Evolutionary conservation across 2,113 vertebrate species (phyloP).

Genomic region (Plestiodon gilberti): DNA sequence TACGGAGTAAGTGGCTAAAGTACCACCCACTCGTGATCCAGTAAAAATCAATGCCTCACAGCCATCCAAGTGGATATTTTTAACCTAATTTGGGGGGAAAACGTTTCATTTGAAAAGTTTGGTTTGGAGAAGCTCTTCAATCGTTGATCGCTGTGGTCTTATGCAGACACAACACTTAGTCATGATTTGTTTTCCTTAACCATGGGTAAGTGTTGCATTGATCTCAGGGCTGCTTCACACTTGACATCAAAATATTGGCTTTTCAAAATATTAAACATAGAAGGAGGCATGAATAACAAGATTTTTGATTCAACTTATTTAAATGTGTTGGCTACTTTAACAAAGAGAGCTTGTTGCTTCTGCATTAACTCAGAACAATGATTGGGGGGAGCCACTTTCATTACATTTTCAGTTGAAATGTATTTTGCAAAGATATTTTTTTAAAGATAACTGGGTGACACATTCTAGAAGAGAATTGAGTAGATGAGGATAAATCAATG

Average conservation of each 20-base stretch:
- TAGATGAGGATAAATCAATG: slow-evolving; percentile 15
- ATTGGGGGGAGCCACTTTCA: not conserved
- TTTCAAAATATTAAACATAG: not conserved
- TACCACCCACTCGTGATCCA: not conserved
- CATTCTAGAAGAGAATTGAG: slow-evolving; percentile 23
- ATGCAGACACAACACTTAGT: not conserved
- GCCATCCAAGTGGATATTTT: not conserved
- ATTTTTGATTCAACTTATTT: not conserved
- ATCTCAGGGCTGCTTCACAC: not conserved
- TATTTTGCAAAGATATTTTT: slow-evolving; percentile 54
- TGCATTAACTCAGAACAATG: slow-evolving; percentile 7
- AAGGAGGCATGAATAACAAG: slow-evolving; percentile 8
- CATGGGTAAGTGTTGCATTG: not conserved
- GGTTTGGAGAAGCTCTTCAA: not conserved
- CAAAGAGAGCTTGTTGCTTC: not conserved
- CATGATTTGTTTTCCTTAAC: not conserved
- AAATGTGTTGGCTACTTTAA: not conserved
- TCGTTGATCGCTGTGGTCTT: not conserved
- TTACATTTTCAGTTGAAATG: slow-evolving; percentile 23
- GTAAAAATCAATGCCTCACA: not conserved
- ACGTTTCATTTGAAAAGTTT: not conserved
- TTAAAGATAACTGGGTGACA: not conserved
- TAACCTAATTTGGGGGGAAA: not conserved
- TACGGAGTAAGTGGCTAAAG: not conserved
- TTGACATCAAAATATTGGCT: not conserved